A percentile compares a stretch with the other conserved stretches of the same genome.
phyloP scores from a whole-genome alignment of 2,888 invertebrate species.

The Apomyelois bistriatella region DNA sequence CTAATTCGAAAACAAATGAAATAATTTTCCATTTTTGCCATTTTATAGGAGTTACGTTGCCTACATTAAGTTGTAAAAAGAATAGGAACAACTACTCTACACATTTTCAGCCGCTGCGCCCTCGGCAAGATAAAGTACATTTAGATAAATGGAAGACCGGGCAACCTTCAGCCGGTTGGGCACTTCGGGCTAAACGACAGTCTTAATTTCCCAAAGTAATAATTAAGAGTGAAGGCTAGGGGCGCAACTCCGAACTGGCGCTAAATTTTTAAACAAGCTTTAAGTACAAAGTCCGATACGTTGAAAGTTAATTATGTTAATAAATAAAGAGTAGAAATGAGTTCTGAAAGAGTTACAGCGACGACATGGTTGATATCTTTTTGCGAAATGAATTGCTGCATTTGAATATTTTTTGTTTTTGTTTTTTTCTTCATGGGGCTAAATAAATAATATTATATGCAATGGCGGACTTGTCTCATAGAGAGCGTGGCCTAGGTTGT shows the following conservation, averaged over 20 bases:
- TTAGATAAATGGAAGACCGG: conserved; percentile 74
- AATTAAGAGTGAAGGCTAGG: conserved; percentile 78
- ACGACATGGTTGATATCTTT: conserved; percentile 7
- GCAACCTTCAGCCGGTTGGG: conserved; percentile 62
- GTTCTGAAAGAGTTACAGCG: conserved; percentile 8
- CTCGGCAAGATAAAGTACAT: conserved; percentile 74
- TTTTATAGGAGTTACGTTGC: no score
- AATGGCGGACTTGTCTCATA: no score
- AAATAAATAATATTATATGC: no score
- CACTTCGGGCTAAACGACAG: conserved; percentile 75
- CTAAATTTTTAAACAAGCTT: conserved; percentile 76
- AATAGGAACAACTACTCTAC: conserved; percentile 43
- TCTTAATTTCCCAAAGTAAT: conserved; percentile 81
- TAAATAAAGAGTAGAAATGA: conserved; percentile 43
- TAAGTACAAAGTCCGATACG: conserved; percentile 77
- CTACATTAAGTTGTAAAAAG: no score
- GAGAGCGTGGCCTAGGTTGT: no score
- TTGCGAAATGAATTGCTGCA: background rate
- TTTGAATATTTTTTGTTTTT: no score
- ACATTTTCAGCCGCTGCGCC: conserved; percentile 37
- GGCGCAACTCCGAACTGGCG: conserved; percentile 56
- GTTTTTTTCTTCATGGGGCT: no score
- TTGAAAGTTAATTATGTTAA: conserved; percentile 71
- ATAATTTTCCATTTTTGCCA: no score
- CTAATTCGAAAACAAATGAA: no score